These are phyloP conservation scores for Otus sunia DNA, from an alignment of 2,113 vertebrate species.

Conservation along the genomic window DNA sequence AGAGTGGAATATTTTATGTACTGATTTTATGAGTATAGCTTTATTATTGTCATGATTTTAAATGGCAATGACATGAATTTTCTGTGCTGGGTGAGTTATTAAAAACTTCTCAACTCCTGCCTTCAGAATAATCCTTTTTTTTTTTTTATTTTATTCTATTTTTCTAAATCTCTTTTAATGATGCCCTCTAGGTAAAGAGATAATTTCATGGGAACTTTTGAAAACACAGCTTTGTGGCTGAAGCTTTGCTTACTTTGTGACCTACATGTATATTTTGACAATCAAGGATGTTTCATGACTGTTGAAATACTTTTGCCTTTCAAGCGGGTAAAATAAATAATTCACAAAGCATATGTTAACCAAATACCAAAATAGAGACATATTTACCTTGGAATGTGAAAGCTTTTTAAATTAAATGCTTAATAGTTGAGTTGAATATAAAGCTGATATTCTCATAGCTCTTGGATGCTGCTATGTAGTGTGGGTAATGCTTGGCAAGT, in stretches of 20 bases:
- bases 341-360: background rate
- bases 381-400: background rate
- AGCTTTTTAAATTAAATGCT: background rate
- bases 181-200: slow-evolving; percentile 48
- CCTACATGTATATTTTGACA: background rate
- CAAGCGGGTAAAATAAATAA: slow-evolving; percentile 11
- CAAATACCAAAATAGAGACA: background rate
- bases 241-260: background rate
- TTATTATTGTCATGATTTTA: slow-evolving; percentile 32
- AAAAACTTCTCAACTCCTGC: background rate
- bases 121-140: background rate
- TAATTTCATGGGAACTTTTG: slow-evolving; percentile 26
- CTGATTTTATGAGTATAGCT: slow-evolving; percentile 38
- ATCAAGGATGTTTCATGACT: background rate
- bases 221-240: background rate
- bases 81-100: background rate
- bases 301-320: slow-evolving; percentile 11
- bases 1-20: slow-evolving; percentile 34
- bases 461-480: background rate
- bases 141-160: background rate
- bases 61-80: background rate
- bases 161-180: slow-evolving; percentile 46
- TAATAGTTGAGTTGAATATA: background rate
- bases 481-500: background rate
- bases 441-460: background rate